Percentiles rank a stretch among this genome's conserved stretches.
Evolutionary conservation across 1,140 invertebrate species (phyloP).

Genomic region (Sipha flava): DNA sequence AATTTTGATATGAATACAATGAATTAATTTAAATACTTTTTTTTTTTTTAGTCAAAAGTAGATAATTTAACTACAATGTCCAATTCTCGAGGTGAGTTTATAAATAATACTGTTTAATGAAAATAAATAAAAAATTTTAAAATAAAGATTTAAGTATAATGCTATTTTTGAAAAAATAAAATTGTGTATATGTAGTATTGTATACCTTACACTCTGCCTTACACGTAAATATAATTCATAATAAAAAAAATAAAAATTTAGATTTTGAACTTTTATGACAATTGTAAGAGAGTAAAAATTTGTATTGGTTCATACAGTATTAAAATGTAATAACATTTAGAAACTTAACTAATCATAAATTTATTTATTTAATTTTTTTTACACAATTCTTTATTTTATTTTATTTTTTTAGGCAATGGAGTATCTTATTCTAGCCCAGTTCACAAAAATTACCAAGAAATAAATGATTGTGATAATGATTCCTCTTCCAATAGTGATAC

Average conservation of each 20-base stretch:
- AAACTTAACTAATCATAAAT: too few species aligned
- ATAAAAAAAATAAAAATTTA: too few species aligned
- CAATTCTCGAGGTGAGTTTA: not conserved
- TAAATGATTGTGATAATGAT: constrained; percentile 13
- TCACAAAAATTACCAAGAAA: not conserved
- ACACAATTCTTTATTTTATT: not conserved
- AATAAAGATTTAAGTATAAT: too few species aligned
- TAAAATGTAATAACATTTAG: too few species aligned
- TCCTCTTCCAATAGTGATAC: constrained; percentile 17
- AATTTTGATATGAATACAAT: not conserved
- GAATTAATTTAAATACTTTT: not conserved
- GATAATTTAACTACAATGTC: not conserved
- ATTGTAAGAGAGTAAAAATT: too few species aligned
- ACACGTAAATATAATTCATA: too few species aligned
- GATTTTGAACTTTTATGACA: too few species aligned
- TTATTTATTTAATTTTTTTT: not conserved
- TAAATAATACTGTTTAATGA: not conserved
- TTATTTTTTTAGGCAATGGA: not conserved
- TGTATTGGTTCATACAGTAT: too few species aligned
- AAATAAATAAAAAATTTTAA: not conserved
- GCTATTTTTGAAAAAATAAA: too few species aligned
- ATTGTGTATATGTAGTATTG: too few species aligned
- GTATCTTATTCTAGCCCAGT: constrained; percentile 16
- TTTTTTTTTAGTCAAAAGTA: not conserved
- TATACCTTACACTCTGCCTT: too few species aligned